Evolutionary conservation across 37 sponge, comb jelly and placozoan species (phyloP), one percentile per base, ranked within the genome.

Genomic region (Eunapius fragilis): DNA sequence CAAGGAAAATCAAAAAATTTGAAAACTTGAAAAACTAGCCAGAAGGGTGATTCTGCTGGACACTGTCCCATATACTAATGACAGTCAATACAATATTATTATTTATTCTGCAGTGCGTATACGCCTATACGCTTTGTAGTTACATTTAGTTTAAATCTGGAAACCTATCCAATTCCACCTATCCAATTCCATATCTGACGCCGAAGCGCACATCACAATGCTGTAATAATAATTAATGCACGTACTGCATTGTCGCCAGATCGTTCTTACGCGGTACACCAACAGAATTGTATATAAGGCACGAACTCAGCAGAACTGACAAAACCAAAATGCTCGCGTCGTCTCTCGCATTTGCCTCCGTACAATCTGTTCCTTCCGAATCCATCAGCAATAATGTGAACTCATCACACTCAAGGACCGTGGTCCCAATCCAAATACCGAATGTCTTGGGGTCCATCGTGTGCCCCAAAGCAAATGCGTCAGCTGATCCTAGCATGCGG

Each of bases 351-450:
- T 22, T 28, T 4, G 76, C 68, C 12, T 31, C 45, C 0, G 68
- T 76, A 73, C 27, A 25, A 2, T 72, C 87, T 1, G 37, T 87
- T 5, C 87, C 87, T 31, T 87, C 87, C 27, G 87, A 81, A 68
- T 87, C 87, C 26, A 87, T 41, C 0, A 87, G 28, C 31, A 87
- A 0, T 30, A 87, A 23, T 0, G 37, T 45, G 30, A 81, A 81
- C 25, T 87, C 82, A 14, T 87, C 81, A 45, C 76, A 87, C 47
- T 87, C 87, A 2, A 87, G 45, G 2, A 47, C 82, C 12, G 85
- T 77, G 6, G 87, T 86, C 6, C 68, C 35, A 73, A 86, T 86
- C 87, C 87, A 86, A 12, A 86, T 69, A 7, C 87, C 80, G 2
- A 69, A 70, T 6, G 87, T 86, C 12, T 68, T 74, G 13, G 87